These are phyloP conservation scores for Hemithea aestivaria DNA, from an alignment of 2,888 invertebrate species.

Conservation along the genomic window DNA sequence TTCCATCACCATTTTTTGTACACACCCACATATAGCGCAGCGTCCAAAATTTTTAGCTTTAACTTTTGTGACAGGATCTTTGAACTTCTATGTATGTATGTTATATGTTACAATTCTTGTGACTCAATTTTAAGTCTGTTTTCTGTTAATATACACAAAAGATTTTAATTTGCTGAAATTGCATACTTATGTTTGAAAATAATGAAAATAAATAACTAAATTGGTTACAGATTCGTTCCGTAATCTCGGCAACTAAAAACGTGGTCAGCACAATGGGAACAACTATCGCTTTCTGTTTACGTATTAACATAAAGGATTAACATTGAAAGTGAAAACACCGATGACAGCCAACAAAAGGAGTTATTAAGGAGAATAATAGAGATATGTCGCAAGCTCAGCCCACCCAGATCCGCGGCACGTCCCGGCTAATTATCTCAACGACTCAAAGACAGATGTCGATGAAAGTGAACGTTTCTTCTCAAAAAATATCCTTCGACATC, in stretches of 20 bases:
- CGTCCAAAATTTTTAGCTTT: too few relatives aligned
- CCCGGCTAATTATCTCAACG: slow-evolving; percentile 58
- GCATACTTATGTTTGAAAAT: too few relatives aligned
- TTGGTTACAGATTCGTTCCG: slow-evolving; percentile 1
- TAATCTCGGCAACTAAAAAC: slow-evolving; percentile 13
- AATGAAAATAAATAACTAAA: slow-evolving; percentile 2
- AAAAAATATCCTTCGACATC: slow-evolving; percentile 67
- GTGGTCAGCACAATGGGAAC: slow-evolving; percentile 18
- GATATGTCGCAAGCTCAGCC: slow-evolving; percentile 42
- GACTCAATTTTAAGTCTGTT: too few relatives aligned
- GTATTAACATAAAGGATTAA: slow-evolving; percentile 54
- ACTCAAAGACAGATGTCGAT: slow-evolving; percentile 67
- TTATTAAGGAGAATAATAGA: slow-evolving; percentile 57
- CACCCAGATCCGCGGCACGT: slow-evolving; percentile 62
- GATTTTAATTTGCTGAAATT: too few relatives aligned
- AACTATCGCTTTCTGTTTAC: slow-evolving; percentile 66
- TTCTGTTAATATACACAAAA: too few relatives aligned
- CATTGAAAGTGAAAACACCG: slow-evolving; percentile 70
- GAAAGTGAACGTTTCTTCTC: slow-evolving; percentile 58
- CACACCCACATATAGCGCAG: too few relatives aligned
- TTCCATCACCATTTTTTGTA: too few relatives aligned
- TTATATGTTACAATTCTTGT: too few relatives aligned
- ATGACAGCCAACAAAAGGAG: slow-evolving; percentile 59
- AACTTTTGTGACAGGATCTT: too few relatives aligned
- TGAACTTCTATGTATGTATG: too few relatives aligned